Evolutionary conservation across 2,797 vertebrate species (phyloP).

Genomic region (Dicrostonyx torquatus): DNA sequence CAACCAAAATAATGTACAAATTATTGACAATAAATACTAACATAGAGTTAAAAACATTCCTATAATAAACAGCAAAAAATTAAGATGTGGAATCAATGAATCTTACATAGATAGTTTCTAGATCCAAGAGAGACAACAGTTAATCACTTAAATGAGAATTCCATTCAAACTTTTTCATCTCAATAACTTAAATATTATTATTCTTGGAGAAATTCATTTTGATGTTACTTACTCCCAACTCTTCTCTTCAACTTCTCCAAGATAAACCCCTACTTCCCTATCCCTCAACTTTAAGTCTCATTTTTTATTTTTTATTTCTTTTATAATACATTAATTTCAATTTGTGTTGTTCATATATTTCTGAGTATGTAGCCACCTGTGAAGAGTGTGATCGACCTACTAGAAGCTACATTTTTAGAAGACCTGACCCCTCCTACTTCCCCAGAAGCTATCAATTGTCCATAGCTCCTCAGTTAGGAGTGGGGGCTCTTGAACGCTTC

Average conservation of each 20-base stretch:
- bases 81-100: neutral
- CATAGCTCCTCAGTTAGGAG: neutral
- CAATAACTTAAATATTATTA: neutral
- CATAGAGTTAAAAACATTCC: slow-evolving; percentile 35
- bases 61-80: slow-evolving; percentile 18
- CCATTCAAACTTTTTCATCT: slow-evolving; percentile 1
- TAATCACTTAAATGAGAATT: slow-evolving; percentile 35
- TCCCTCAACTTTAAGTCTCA: neutral
- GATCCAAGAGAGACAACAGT: slow-evolving; percentile 28
- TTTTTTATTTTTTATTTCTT: neutral
- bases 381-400: neutral
- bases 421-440: no score
- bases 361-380: neutral
- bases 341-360: neutral
- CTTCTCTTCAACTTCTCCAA: neutral
- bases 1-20: slow-evolving; percentile 54
- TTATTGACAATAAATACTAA: slow-evolving; percentile 47
- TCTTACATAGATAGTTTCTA: neutral
- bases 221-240: neutral
- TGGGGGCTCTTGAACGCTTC: neutral
- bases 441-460: neutral
- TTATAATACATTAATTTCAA: neutral
- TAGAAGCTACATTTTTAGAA: neutral
- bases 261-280: neutral
- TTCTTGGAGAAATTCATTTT: neutral